Base-by-base conservation (phyloP, 1,140 invertebrate species). In the Helicoverpa zea region DNA sequence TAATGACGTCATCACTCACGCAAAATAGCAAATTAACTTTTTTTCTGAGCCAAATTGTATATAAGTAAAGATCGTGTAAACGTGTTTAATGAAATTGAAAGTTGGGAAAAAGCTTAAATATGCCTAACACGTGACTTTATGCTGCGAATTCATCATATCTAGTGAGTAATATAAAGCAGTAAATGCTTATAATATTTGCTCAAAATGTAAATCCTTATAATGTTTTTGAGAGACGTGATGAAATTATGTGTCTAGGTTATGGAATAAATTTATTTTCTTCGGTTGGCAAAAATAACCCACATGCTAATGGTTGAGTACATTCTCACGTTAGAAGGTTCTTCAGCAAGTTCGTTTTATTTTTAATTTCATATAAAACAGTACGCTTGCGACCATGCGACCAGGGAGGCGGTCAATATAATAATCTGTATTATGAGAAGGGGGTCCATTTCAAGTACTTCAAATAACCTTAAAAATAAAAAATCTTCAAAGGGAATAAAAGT, bases 21-120 rank as follows among this genome's bases (percentile, higher is more conserved):
- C 66, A 70, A 70, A 70, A 70, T 70, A 70, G 30, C 66, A 70
- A 70, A 51, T 70, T 70, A 70, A 70, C 49, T 70, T 70, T 18
- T 54, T 70, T 70, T 66, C 66, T 64, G 35, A 70, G 66, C 51
- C 52, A 70, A 70, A 70, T 70, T 70, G 66, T 52, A 52, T 66
- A 7, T 18, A n/a, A n/a, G n/a, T n/a, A 54, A 14, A 49, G 23
- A 7, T 54, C 23, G 51, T 14, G 49, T 54, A 70, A 68, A 68
- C 64, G 47, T 68, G 64, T 68, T 23, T 29, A 52, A 43, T 54
- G 49, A 70, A 70, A 70, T 30, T 70, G 66, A 54, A 54, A 54
- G 23, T 29, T n/a, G 35, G 3, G n/a, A 54, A 51, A 70, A 70
- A 70, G 23, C 47, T 54, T 64, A 43, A 52, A 54, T 66, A 66